Evolutionary conservation across 2,888 invertebrate species (phyloP).

Genomic region (Calephelis perditalis): DNA sequence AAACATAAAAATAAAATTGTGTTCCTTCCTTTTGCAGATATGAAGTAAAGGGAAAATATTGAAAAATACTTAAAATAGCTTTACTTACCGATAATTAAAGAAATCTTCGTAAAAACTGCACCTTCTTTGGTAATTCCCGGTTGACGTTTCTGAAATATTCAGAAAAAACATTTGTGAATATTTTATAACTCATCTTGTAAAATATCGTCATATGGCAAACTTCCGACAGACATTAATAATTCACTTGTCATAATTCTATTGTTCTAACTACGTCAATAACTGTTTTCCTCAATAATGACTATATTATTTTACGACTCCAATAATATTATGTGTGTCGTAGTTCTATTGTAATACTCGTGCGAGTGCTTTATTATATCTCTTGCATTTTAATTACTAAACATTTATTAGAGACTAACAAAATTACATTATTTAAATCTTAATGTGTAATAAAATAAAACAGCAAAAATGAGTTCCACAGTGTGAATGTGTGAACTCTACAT

Average conservation of each 20-base stretch:
- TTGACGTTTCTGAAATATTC: constrained; percentile 2
- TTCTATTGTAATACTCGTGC: background rate
- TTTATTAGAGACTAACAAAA: background rate
- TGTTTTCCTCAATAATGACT: constrained; percentile 5
- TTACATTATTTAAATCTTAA: constrained; percentile 6
- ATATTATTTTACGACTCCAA: constrained; percentile 4
- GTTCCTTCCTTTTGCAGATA: too few relatives aligned
- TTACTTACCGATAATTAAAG: constrained; percentile 3
- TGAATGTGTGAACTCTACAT: constrained; percentile 9
- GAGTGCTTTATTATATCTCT: background rate
- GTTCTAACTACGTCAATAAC: constrained; percentile 11
- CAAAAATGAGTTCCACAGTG: background rate
- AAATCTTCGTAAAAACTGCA: background rate
- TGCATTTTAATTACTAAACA: constrained; percentile 8
- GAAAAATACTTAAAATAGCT: background rate
- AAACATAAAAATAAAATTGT: too few relatives aligned
- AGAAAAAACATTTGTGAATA: background rate
- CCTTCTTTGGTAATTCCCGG: background rate
- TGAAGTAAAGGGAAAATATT: too few relatives aligned
- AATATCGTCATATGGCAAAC: background rate
- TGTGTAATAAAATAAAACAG: background rate
- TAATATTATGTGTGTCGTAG: constrained; percentile 3
- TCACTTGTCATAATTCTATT: constrained; percentile 8
- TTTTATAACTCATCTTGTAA: background rate
- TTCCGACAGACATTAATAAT: constrained; percentile 3